These are phyloP conservation scores for Ammodytes dubius DNA, from an alignment of 2,113 vertebrate genomes.

Conservation along the genomic window DNA sequence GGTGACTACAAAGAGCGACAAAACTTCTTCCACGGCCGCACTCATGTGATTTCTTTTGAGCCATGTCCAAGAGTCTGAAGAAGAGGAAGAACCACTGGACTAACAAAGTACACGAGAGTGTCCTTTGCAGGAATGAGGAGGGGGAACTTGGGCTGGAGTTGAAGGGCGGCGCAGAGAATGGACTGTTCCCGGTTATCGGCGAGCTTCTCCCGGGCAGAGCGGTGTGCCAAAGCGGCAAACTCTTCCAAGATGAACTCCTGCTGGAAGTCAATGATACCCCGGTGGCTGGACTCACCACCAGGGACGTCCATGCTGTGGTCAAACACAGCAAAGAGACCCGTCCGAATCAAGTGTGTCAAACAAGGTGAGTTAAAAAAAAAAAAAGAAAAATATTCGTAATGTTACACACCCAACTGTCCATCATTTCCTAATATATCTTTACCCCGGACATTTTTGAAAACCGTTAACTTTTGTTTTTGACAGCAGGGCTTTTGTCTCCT, in stretches of 20 bases:
- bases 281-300: conserved; percentile 95
- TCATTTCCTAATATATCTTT: conserved; percentile 6
- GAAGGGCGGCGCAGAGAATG: conserved; percentile 95
- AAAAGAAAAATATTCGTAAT: neutral
- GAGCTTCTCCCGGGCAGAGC: conserved; percentile 89
- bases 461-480: conserved; percentile 43
- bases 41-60: conserved; percentile 70
- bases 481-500: conserved; percentile 43
- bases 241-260: conserved; percentile 90
- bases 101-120: conserved; percentile 94
- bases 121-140: conserved; percentile 89
- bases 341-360: conserved; percentile 96
- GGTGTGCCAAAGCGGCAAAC: conserved; percentile 88
- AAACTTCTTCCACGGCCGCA: conserved; percentile 65
- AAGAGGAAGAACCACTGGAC: conserved; percentile 97
- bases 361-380: conserved; percentile 87
- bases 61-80: conserved; percentile 97
- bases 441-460: neutral
- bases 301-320: conserved; percentile 96
- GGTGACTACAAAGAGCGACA: conserved; percentile 26
- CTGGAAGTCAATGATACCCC: conserved; percentile 98
- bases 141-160: conserved; percentile 92
- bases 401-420: conserved; percentile 29
- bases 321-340: conserved; percentile 96
- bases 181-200: conserved; percentile 94